Evolutionary conservation across 1,140 invertebrate genomes (phyloP), one percentile per base, ranked within the genome.

Genomic region (Helicoverpa armigera): DNA sequence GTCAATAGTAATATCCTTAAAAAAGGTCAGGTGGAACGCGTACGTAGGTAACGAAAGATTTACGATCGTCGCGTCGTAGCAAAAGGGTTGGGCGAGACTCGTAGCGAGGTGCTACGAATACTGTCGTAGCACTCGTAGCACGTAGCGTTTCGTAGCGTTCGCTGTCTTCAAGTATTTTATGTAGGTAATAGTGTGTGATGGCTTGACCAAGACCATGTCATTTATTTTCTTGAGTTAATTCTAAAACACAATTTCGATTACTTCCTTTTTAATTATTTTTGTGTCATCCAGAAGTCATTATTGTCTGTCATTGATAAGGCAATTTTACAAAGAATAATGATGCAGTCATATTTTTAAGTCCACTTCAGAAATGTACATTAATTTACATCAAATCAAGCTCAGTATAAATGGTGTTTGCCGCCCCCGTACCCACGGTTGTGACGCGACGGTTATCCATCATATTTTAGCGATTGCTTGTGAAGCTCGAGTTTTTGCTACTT

Each of bases 391-490:
- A 67, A 67, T 35, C 63, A 67, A 16, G 5, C 43, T 67, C 61
- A 43, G 18, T n/a, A 50, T 48, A 67, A 67, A 50, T 48, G 16
- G n/a, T 35, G 63, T 67, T 67, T 43, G 35, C 10, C 63, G n/a
- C 48, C 48, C 43, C 43, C 63, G 63, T 50, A 3, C 58, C 7
- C 18, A 11, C n/a, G 48, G 63, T 67, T 67, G 18, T 67, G 63
- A 67, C 63, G 73, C 10, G 54, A 7, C 16, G 80, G 74, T 51
- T 69, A 83, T 83, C 82, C 63, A 83, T 83, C 82, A 83, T 79
- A 23, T 67, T 75, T 69, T 75, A 54, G 77, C n/a, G 43, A 50
- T 48, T 50, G 35, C 43, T 12, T 9, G 63, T 48, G 63, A 67
- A 67, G 63, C 63, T 16, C 29, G 5, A 9, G 63, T 67, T 67